These are phyloP conservation scores for Liasis olivaceus DNA, from an alignment of 2,797 vertebrate genomes.

Conservation along the genomic window DNA sequence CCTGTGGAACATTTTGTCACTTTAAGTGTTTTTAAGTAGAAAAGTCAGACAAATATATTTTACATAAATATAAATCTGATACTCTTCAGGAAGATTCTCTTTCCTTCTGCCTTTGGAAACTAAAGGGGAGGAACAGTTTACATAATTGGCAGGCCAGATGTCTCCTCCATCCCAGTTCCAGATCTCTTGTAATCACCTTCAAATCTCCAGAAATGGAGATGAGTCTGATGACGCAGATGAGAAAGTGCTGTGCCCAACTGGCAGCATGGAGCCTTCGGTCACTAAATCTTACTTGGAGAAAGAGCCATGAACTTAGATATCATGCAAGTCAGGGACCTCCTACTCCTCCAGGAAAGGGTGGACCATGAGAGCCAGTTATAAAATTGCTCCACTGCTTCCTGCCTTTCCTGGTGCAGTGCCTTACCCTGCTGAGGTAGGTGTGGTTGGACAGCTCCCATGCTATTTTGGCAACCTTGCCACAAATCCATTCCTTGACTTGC, in stretches of 20 bases:
- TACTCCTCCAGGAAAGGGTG: background rate
- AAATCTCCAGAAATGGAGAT: background rate
- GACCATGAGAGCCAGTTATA: background rate
- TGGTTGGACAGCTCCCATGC: background rate
- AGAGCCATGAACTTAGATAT: background rate
- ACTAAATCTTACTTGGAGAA: background rate
- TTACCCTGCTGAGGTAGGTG: background rate
- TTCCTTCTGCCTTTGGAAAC: background rate
- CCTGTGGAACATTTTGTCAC: too few relatives aligned
- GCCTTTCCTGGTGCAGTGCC: background rate
- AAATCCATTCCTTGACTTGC: background rate
- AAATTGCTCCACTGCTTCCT: background rate
- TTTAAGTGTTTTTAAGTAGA: too few relatives aligned
- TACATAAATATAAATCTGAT: too few relatives aligned
- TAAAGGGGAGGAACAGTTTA: background rate
- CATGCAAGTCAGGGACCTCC: background rate
- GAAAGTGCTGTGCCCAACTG: background rate
- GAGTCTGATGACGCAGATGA: too few relatives aligned
- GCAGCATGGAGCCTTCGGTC: background rate
- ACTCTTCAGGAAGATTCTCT: background rate
- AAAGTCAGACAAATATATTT: too few relatives aligned
- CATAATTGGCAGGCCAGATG: background rate
- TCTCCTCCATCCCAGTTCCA: background rate
- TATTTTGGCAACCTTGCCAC: background rate
- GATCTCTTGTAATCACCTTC: background rate